Evolutionary conservation across 1,140 invertebrate genomes (phyloP).

Genomic region (Drosophila sp.): DNA sequence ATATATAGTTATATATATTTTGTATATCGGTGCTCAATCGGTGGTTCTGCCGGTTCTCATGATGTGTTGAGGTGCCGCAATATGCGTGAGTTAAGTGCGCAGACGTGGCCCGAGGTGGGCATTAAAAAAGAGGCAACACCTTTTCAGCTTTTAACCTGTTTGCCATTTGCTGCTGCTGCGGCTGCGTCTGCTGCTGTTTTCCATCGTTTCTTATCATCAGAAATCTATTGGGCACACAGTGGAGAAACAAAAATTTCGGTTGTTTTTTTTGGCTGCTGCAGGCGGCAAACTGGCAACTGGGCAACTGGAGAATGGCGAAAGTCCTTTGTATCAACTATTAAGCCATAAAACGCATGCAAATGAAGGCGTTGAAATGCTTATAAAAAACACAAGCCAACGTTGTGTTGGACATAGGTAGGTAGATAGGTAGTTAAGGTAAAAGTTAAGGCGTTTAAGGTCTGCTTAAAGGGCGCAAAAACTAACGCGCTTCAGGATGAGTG

Average conservation of each 20-base stretch:
- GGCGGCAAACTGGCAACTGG: neutral
- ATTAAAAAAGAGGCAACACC: conserved; percentile 58
- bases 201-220: neutral
- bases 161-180: neutral
- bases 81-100: conserved; percentile 59
- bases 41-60: conserved; percentile 26
- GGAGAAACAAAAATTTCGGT: conserved; percentile 1
- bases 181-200: neutral
- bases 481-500: conserved; percentile 65
- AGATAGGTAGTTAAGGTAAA: conserved; percentile 1
- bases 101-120: conserved; percentile 61
- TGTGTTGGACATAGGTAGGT: neutral
- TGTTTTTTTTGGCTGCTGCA: neutral
- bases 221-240: conserved; percentile 14
- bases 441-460: conserved; percentile 24
- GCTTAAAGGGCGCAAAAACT: conserved; percentile 77
- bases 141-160: conserved; percentile 32
- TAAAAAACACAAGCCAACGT: conserved; percentile 37
- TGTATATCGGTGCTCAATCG: conserved; percentile 8
- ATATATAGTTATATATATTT: too few relatives aligned
- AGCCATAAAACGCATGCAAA: conserved; percentile 82
- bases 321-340: conserved; percentile 46
- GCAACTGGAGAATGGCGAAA: neutral
- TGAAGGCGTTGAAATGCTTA: conserved; percentile 82
- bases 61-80: conserved; percentile 66